Evolutionary conservation across 2,888 invertebrate species (phyloP).

Genomic region (Chrysolina americana): DNA sequence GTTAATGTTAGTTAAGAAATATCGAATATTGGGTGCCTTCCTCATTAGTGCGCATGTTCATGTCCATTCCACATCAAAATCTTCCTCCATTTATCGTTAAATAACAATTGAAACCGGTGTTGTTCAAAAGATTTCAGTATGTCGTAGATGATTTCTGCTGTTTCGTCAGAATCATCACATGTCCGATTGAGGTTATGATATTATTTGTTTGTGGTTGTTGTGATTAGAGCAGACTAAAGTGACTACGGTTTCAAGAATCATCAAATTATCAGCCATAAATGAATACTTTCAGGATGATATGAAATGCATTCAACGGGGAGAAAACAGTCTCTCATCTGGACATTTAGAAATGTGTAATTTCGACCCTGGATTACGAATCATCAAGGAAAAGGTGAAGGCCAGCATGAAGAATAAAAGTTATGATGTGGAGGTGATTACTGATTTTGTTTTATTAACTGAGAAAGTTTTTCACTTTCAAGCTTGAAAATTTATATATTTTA

Average conservation of each 20-base stretch:
- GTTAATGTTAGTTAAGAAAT: background rate
- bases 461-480: background rate
- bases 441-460: background rate
- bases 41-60: background rate
- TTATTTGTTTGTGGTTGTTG: too few relatives aligned
- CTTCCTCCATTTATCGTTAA: background rate
- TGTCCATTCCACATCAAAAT: background rate
- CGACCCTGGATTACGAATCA: background rate
- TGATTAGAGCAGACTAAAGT: too few relatives aligned
- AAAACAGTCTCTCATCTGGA: background rate
- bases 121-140: background rate
- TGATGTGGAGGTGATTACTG: background rate
- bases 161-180: too few relatives aligned
- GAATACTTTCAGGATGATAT: background rate
- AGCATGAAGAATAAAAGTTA: conserved; percentile 11
- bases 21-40: background rate
- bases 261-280: background rate
- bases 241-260: background rate
- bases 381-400: conserved; percentile 1
- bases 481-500: background rate
- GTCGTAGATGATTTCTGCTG: background rate
- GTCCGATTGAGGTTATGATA: too few relatives aligned
- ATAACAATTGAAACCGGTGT: background rate
- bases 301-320: background rate
- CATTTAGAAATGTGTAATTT: background rate